Evolutionary conservation across 2,888 invertebrate genomes (phyloP).

Genomic region (Drosophila picticornis): DNA sequence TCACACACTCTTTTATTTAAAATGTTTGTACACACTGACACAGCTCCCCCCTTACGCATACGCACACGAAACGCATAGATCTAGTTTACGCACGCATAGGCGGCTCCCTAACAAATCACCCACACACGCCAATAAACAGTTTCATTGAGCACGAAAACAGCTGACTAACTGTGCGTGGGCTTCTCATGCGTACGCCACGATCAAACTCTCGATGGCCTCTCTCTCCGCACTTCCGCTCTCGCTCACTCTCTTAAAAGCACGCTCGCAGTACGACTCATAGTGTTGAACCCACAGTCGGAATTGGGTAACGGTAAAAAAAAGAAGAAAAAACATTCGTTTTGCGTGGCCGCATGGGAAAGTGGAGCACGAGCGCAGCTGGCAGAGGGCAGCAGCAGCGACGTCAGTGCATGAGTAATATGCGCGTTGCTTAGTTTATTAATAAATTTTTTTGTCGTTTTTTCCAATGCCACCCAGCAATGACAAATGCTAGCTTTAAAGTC

Average conservation of each 20-base stretch:
- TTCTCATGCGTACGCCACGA: slow-evolving; percentile 53
- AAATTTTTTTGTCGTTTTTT: slow-evolving; percentile 29
- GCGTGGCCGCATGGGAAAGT: slow-evolving; percentile 51
- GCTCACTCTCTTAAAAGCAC: not conserved
- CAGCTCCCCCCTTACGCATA: not conserved
- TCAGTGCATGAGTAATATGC: slow-evolving; percentile 55
- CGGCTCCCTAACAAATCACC: slow-evolving; percentile 1
- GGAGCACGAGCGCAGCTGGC: slow-evolving; percentile 55
- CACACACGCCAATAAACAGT: slow-evolving; percentile 42
- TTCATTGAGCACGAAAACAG: slow-evolving; percentile 65
- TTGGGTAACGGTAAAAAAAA: slow-evolving; percentile 52
- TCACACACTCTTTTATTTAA: slow-evolving; percentile 2
- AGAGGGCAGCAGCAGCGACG: slow-evolving; percentile 23
- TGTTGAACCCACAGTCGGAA: slow-evolving; percentile 35
- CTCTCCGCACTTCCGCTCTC: not conserved
- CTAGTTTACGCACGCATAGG: slow-evolving; percentile 1
- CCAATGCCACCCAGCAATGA: slow-evolving; percentile 43
- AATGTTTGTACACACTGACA: slow-evolving; percentile 12
- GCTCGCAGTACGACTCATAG: slow-evolving; percentile 35
- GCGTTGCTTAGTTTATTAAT: slow-evolving; percentile 46
- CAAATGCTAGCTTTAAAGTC: slow-evolving; percentile 63
- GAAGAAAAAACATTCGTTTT: not conserved
- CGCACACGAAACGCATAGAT: slow-evolving; percentile 10
- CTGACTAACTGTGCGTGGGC: slow-evolving; percentile 57
- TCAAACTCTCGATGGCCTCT: slow-evolving; percentile 30